A percentile compares a stretch with the other conserved stretches of the same genome.
These are phyloP conservation scores for Ips nitidus DNA, from an alignment of 1,140 invertebrate genomes.

Conservation along the genomic window DNA sequence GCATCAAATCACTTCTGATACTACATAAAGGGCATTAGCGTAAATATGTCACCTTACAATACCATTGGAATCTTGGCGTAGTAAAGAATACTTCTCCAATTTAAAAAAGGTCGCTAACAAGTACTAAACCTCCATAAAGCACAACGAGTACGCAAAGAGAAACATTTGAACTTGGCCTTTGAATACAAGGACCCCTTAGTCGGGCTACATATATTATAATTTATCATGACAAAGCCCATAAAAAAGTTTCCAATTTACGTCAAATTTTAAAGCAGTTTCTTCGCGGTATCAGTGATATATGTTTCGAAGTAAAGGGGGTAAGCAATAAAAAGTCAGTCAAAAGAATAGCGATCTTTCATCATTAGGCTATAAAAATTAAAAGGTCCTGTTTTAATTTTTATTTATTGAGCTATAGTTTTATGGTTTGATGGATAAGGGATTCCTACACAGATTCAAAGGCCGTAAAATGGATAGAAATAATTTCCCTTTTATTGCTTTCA, in stretches of 20 bases:
- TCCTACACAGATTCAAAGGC: slow-evolving; percentile 8
- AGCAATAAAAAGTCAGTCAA: slow-evolving; percentile 9
- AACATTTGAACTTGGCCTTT: neutral
- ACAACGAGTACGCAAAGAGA: no score
- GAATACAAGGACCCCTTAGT: neutral
- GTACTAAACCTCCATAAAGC: no score
- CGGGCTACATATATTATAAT: neutral
- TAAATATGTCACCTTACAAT: slow-evolving; percentile 12
- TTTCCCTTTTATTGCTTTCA: neutral
- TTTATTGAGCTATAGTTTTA: slow-evolving; percentile 24
- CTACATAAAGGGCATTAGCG: slow-evolving; percentile 6
- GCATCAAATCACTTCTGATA: slow-evolving; percentile 6
- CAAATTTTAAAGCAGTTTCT: slow-evolving; percentile 11
- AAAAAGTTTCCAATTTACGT: slow-evolving; percentile 5
- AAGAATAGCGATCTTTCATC: slow-evolving; percentile 12
- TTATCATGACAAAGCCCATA: slow-evolving; percentile 9
- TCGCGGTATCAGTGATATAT: slow-evolving; percentile 19
- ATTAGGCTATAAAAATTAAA: slow-evolving; percentile 22
- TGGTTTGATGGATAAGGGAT: slow-evolving; percentile 7
- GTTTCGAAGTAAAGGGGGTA: slow-evolving; percentile 5
- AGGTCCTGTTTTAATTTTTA: slow-evolving; percentile 18
- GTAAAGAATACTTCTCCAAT: neutral
- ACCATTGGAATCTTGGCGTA: neutral
- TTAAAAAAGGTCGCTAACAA: no score
- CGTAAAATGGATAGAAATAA: slow-evolving; percentile 15